A percentile compares a stretch with the other conserved stretches of the same genome.
phyloP scores from a whole-genome alignment of 35 echinoderm and acorn worm genomes.

The Lytechinus pictus region DNA sequence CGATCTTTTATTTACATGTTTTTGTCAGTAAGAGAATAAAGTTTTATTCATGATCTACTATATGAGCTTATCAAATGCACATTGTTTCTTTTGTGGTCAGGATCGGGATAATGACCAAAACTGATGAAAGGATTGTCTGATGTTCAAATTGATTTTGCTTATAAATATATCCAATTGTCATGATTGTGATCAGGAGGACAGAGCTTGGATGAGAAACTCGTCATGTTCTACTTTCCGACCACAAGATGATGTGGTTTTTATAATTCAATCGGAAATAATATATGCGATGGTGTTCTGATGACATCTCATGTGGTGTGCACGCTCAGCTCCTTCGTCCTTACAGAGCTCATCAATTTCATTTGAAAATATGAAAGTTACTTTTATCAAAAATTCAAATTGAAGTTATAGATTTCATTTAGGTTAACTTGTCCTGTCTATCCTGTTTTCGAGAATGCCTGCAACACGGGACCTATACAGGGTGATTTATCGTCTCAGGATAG shows the following conservation, averaged over 20 bases:
- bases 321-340: no score
- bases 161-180: neutral
- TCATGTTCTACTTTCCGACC: neutral
- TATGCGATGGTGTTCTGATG: neutral
- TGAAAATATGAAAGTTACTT: no score
- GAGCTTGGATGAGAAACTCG: neutral
- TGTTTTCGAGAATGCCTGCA: no score
- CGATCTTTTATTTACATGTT: neutral
- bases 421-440: no score
- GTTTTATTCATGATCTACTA: neutral
- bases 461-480: no score
- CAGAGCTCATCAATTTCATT: no score
- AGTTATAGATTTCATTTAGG: no score
- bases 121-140: neutral
- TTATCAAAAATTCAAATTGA: no score
- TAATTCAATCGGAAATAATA: neutral
- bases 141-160: neutral
- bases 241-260: neutral
- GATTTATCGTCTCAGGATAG: no score
- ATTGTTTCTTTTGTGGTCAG: neutral
- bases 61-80: neutral
- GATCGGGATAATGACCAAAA: neutral
- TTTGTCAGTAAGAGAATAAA: neutral
- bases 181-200: neutral
- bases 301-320: no score